Percentiles rank a stretch among this genome's conserved stretches.
phyloP scores from a whole-genome alignment of 2,113 vertebrate species.

The Pseudois nayaur region DNA sequence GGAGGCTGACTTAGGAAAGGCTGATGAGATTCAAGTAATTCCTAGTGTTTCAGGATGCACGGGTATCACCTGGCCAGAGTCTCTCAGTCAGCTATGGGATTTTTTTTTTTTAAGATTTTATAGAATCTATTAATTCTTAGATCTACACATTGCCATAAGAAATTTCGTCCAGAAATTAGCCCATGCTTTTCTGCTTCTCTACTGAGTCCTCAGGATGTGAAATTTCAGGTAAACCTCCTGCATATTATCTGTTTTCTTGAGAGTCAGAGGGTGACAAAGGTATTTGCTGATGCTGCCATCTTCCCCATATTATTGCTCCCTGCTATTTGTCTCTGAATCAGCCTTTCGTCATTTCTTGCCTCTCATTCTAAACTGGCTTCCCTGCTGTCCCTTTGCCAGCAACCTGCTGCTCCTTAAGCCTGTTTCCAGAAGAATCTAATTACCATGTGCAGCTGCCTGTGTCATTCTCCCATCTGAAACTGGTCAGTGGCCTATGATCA shows the following conservation, averaged over 20 bases:
- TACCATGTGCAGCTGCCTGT: not conserved
- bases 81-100: not conserved
- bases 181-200: not conserved
- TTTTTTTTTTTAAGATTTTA: not conserved
- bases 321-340: not conserved
- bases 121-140: not conserved
- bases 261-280: not conserved
- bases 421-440: not conserved
- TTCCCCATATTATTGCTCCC: not conserved
- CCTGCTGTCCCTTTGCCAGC: not conserved
- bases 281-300: not conserved
- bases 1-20: not conserved
- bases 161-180: not conserved
- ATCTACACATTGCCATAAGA: not conserved
- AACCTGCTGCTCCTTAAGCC: not conserved
- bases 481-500: not conserved
- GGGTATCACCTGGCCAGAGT: not conserved
- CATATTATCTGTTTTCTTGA: not conserved
- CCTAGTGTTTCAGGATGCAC: not conserved
- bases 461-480: not conserved
- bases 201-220: not conserved
- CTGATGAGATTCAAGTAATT: not conserved
- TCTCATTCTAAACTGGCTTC: not conserved
- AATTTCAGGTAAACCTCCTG: not conserved
- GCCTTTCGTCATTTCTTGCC: not conserved